Percentiles rank a stretch among this genome's conserved stretches.
These are phyloP conservation scores for Lethenteron camtschaticum DNA, from an alignment of 2,113 vertebrate genomes.

Conservation along the genomic window DNA sequence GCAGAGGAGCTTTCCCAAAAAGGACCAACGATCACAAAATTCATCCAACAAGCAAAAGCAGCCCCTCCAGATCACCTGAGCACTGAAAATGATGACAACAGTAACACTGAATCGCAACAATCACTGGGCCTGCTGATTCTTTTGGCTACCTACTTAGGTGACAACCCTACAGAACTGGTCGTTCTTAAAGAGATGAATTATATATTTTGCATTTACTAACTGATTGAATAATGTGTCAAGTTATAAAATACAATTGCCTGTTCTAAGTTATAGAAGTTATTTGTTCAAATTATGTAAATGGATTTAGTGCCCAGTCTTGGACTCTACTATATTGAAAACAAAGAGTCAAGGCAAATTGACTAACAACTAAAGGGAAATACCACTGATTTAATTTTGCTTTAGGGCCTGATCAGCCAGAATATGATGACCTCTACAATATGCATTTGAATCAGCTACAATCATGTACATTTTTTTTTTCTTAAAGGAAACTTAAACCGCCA, in stretches of 20 bases:
- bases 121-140: background rate
- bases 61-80: background rate
- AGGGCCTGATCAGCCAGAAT: too few species aligned
- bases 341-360: too few species aligned
- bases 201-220: background rate
- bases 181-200: constrained; percentile 1
- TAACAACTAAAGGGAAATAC: too few species aligned
- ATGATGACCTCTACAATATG: background rate
- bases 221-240: constrained; percentile 6
- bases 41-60: constrained; percentile 6
- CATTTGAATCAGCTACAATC: constrained; percentile 6
- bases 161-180: constrained; percentile 6
- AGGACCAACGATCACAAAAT: constrained; percentile 9
- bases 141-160: constrained; percentile 6
- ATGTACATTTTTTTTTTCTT: background rate
- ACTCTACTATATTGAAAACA: constrained; percentile 6
- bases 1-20: constrained; percentile 10
- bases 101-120: constrained; percentile 1
- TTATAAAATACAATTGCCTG: constrained; percentile 1
- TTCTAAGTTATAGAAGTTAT: background rate
- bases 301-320: constrained; percentile 3
- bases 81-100: constrained; percentile 6
- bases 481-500: background rate
- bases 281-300: too few species aligned
- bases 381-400: too few species aligned